Base-by-base conservation (phyloP, 2,113 vertebrate genomes). In the Syngnathoides biaculeatus region DNA sequence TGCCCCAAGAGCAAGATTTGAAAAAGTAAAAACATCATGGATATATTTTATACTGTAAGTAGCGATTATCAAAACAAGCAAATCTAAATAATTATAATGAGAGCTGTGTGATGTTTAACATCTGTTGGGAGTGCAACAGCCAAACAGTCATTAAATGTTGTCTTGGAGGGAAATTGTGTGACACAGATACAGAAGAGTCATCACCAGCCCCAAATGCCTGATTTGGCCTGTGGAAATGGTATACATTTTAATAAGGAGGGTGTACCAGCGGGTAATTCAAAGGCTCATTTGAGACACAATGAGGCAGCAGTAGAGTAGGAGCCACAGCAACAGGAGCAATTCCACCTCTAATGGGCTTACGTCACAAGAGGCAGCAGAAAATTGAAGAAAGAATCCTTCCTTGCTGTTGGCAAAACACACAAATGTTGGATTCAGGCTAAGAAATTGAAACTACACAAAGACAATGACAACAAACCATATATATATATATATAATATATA, bases 271-370 rank as follows among this genome's bases (percentile, higher is more conserved):
- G 65, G 47, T 45, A 61, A 48, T 70, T 85, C 72, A 77, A 62
- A 80, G 65, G 78, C 82, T 84, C 58, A 94, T 87, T 65, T 95
- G 93, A 14, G 92, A 92, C 63, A 94, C 82, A 63, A 96, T 85
- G 79, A 96, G 82, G 81, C 91, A 85, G 88, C 94, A 96, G 87
- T 95, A 96, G 52, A 93, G 79, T 61, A 95, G 84, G 39, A 95
- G 82, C 95, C 95, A 96, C 73, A 97, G 92, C 78, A 91, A 86
- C 71, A 94, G 56, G 4, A 95, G 84, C 50, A 93, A 69, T 55
- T 92, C 89, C 70, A 93, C 86, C 79, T 95, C 93, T 13, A 63
- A 62, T 39, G 71, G 48, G 24, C 77, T 85, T 39, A 75, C 8
- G 47, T 62, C 84, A 78, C 74, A 56, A 50, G 75, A 73, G 71